phyloP scores from a whole-genome alignment of 37 sponge, comb jelly and placozoan genomes.

The Corticium candelabrum region DNA sequence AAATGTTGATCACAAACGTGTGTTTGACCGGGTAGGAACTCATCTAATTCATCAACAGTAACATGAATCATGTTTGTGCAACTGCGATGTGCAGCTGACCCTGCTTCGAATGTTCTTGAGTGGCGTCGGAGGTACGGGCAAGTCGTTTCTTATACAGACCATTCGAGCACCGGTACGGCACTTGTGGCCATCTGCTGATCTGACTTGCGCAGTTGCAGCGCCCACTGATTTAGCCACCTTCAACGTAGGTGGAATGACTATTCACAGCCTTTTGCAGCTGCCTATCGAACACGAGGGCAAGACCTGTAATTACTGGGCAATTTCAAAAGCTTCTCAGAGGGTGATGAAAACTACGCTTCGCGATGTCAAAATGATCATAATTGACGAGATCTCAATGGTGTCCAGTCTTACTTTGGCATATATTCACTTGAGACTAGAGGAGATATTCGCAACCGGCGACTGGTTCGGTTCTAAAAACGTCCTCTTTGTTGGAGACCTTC shows the following conservation, averaged over 20 bases:
- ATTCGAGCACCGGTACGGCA: no score
- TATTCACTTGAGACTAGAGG: constrained; percentile 33
- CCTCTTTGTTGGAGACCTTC: constrained; percentile 39
- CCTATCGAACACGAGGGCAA: constrained; percentile 46
- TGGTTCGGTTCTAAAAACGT: constrained; percentile 24
- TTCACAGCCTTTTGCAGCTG: constrained; percentile 23
- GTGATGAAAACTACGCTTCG: constrained; percentile 19
- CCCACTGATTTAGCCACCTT: constrained; percentile 36
- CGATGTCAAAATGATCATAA: constrained; percentile 25
- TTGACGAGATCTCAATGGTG: constrained; percentile 51
- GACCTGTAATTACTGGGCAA: constrained; percentile 22
- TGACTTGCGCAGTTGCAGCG: constrained; percentile 22
- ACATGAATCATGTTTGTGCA: no score
- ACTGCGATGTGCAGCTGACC: no score
- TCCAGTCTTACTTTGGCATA: constrained; percentile 19
- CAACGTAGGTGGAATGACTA: constrained; percentile 28
- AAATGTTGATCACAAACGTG: constrained; percentile 33
- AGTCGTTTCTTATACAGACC: constrained; percentile 37
- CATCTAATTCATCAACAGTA: no score
- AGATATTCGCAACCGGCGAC: constrained; percentile 23
- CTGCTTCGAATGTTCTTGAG: constrained; percentile 25
- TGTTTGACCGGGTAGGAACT: constrained; percentile 20
- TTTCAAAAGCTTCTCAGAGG: constrained; percentile 8
- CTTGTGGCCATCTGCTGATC: no score
- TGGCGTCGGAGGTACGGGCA: constrained; percentile 38